Conservation (phyloP, 2,888 invertebrate species). For the Ditula angustiorana region DNA sequence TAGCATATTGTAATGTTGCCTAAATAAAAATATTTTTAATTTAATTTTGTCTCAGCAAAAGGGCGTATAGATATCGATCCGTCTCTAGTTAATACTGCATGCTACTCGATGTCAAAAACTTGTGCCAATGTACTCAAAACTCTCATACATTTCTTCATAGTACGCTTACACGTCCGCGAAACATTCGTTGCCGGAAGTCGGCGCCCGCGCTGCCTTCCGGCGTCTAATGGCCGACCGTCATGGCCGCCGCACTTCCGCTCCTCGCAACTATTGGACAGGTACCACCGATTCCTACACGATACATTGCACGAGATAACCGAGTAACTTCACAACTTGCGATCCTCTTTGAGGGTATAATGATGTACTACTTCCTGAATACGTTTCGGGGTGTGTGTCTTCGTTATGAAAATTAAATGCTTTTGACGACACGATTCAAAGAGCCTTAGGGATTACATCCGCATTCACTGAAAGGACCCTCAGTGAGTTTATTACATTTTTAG, state of each 20-base stretch:
- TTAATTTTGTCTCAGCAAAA: no score
- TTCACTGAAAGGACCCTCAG: no score
- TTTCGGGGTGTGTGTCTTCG: neutral
- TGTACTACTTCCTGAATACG: neutral
- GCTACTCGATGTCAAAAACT: no score
- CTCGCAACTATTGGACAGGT: constrained; percentile 40
- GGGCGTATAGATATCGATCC: no score
- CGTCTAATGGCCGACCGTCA: constrained; percentile 37
- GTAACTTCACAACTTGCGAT: neutral
- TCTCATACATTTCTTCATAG: no score
- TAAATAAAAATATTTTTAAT: no score
- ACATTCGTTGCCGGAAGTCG: constrained; percentile 13
- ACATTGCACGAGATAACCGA: neutral
- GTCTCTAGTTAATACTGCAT: no score
- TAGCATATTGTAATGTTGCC: no score
- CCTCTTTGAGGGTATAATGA: neutral
- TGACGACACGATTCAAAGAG: neutral
- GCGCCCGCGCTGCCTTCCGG: constrained; percentile 27
- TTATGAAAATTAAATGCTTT: neutral
- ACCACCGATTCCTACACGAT: constrained; percentile 12
- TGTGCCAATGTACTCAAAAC: no score
- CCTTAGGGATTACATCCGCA: neutral
- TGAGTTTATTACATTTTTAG: no score
- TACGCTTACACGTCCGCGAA: neutral
- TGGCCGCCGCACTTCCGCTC: constrained; percentile 35